phyloP scores from a whole-genome alignment of 35 echinoderm and acorn worm genomes.

The Lytechinus variegatus region DNA sequence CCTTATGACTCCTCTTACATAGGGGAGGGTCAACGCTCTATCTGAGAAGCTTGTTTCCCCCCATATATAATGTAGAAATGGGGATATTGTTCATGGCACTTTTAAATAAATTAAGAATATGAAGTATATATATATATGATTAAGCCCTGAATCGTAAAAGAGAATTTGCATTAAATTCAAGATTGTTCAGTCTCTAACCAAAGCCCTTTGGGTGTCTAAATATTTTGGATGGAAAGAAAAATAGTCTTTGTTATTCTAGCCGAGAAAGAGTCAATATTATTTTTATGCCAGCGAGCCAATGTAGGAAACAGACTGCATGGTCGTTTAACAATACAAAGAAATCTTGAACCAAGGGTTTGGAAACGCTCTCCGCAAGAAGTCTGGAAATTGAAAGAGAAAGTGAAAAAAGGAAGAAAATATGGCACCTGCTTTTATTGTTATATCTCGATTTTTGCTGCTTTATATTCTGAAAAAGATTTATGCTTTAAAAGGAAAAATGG shows the following conservation, averaged over 20 bases:
- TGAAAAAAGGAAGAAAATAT: not conserved
- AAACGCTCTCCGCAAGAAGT: not conserved
- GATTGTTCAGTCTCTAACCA: not conserved
- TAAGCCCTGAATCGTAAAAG: not conserved
- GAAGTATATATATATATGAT: not conserved
- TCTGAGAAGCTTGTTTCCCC: not conserved
- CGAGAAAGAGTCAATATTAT: not conserved
- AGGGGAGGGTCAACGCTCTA: not conserved
- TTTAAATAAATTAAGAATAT: not conserved
- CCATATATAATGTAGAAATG: not conserved
- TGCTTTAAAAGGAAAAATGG: too few species aligned
- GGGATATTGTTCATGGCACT: not conserved
- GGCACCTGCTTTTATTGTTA: not conserved
- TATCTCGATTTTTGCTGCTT: not conserved
- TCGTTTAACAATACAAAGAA: constrained; percentile 6
- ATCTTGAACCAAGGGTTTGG: not conserved
- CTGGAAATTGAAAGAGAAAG: not conserved
- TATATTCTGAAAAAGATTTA: too few species aligned
- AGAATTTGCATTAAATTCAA: not conserved
- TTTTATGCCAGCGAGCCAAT: not conserved
- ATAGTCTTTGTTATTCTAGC: not conserved
- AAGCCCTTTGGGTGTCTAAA: not conserved
- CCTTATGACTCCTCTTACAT: not conserved
- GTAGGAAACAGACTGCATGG: not conserved
- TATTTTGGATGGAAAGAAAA: not conserved